phyloP scores from a whole-genome alignment of 2,797 vertebrate species.

The Gymnocypris eckloni region DNA sequence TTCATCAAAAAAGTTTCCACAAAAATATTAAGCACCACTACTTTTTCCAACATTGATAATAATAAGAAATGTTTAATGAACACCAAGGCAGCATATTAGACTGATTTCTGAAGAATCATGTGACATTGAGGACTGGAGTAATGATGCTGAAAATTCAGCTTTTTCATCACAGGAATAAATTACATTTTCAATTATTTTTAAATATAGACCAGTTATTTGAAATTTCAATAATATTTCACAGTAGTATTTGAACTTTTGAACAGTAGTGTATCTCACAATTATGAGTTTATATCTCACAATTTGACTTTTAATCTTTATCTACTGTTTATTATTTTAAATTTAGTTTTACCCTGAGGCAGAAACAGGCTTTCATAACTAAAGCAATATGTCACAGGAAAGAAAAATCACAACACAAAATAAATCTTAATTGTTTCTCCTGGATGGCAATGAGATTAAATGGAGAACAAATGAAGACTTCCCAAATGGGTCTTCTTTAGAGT shows the following conservation, averaged over 20 bases:
- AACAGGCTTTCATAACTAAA: neutral
- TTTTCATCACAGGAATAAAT: neutral
- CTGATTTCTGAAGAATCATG: neutral
- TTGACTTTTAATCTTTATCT: neutral
- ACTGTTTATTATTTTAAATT: neutral
- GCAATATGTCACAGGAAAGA: neutral
- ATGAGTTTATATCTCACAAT: neutral
- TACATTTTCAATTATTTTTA: neutral
- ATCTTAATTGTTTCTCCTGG: neutral
- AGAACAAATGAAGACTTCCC: neutral
- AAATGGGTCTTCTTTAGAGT: neutral
- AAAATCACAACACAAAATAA: neutral
- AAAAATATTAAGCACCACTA: neutral
- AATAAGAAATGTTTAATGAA: neutral
- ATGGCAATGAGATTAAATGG: neutral
- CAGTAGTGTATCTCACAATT: neutral
- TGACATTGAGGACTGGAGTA: neutral
- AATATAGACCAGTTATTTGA: neutral
- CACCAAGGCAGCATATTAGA: neutral
- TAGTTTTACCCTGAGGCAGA: neutral
- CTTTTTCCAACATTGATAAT: neutral
- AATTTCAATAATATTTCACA: neutral
- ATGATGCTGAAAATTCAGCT: neutral
- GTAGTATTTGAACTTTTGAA: neutral
- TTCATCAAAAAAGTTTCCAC: neutral